A percentile compares a stretch with the other conserved stretches of the same genome.
These are phyloP conservation scores for Euura saliciscinereae DNA, from an alignment of 1,140 invertebrate species.

Conservation along the genomic window DNA sequence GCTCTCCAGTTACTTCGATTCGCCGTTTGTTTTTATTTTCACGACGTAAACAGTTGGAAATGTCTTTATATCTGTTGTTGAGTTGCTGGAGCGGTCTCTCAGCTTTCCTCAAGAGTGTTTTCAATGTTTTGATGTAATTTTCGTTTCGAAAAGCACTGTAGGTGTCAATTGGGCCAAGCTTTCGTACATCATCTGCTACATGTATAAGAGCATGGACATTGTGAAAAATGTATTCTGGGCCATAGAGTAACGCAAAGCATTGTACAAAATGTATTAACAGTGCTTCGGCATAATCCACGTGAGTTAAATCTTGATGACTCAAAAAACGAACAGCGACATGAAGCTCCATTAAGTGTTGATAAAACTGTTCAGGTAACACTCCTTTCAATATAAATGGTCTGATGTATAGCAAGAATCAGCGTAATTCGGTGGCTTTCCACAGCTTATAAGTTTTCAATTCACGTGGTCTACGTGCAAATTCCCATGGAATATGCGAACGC, in stretches of 20 bases:
- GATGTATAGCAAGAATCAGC: background rate
- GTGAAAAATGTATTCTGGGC: constrained; percentile 14
- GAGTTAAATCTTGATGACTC: background rate
- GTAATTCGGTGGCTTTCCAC: too few relatives aligned
- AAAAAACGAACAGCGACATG: constrained; percentile 17
- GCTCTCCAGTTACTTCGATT: too few relatives aligned
- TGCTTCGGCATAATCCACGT: constrained; percentile 12
- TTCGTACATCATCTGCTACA: constrained; percentile 20
- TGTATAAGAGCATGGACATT: constrained; percentile 27
- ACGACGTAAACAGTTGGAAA: too few relatives aligned
- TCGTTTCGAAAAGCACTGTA: constrained; percentile 25
- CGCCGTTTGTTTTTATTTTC: too few relatives aligned
- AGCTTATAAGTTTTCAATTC: too few relatives aligned
- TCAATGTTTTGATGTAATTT: constrained; percentile 22
- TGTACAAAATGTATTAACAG: constrained; percentile 15
- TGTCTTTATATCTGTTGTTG: constrained; percentile 7
- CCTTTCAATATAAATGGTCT: constrained; percentile 28
- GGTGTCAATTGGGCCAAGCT: constrained; percentile 20
- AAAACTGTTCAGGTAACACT: constrained; percentile 4
- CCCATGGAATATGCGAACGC: too few relatives aligned
- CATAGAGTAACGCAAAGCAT: constrained; percentile 16
- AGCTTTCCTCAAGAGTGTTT: constrained; percentile 21
- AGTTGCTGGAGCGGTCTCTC: constrained; percentile 21
- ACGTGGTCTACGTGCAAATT: too few relatives aligned
- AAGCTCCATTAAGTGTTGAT: constrained; percentile 17